A percentile compares a stretch with the other conserved stretches of the same genome.
These are phyloP conservation scores for Connochaetes taurinus DNA, from an alignment of 2,113 vertebrate genomes.

Conservation along the genomic window DNA sequence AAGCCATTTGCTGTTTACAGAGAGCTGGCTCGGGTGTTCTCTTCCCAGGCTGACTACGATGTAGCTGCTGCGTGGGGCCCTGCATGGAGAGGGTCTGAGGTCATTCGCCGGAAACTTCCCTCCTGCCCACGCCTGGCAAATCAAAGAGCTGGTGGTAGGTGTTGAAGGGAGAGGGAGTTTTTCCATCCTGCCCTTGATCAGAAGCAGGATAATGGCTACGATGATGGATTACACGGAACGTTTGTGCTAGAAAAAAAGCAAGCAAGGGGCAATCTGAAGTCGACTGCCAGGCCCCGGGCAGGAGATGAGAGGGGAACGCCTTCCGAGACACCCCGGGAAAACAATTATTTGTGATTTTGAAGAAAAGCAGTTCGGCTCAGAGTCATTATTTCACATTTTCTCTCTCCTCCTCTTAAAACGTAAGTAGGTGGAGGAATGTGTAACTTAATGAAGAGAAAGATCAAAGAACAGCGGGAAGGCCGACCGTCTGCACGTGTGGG, in stretches of 20 bases:
- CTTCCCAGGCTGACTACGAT: not conserved
- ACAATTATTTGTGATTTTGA: slow-evolving; percentile 40
- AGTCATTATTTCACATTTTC: not conserved
- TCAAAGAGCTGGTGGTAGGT: slow-evolving; percentile 56
- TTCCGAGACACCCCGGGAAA: not conserved
- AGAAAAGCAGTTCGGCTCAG: slow-evolving; percentile 38
- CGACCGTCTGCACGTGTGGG: accelerated
- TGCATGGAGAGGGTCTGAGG: slow-evolving; percentile 9
- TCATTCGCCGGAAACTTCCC: slow-evolving; percentile 36
- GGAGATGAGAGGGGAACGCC: slow-evolving; percentile 35
- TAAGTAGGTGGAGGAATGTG: slow-evolving; percentile 42
- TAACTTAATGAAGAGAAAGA: not conserved
- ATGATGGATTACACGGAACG: not conserved
- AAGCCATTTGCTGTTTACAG: not conserved
- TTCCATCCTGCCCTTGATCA: slow-evolving; percentile 42
- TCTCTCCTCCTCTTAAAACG: not conserved
- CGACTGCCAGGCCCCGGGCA: not conserved
- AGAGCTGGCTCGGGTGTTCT: not conserved
- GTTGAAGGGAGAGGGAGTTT: slow-evolving; percentile 34
- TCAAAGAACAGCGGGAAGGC: slow-evolving; percentile 5
- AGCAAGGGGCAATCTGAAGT: not conserved
- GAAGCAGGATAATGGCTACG: slow-evolving; percentile 29
- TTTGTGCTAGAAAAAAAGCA: not conserved
- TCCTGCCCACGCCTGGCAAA: slow-evolving; percentile 51
- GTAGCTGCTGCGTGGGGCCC: not conserved